Conservation (phyloP, 2,888 invertebrate species). For the Pseudoips prasinana region DNA sequence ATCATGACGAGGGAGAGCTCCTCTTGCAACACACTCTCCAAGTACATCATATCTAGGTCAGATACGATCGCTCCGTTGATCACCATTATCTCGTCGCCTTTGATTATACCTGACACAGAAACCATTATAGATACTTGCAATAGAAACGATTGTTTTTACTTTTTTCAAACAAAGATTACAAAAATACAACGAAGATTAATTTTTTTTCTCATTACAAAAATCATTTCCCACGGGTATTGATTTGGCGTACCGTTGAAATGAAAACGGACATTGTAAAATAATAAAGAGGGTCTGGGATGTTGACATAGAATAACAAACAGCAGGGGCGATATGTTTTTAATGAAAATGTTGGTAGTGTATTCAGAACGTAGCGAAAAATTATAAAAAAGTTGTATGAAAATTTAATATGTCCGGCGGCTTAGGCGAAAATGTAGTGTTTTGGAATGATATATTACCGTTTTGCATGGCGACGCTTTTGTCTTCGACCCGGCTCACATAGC, state of each 20-base stretch:
- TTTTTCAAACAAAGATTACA: constrained; percentile 34
- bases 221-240: constrained; percentile 17
- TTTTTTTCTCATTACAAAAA: constrained; percentile 10
- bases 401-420: constrained; percentile 6
- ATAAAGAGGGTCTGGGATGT: too few species aligned
- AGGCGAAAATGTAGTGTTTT: constrained; percentile 7
- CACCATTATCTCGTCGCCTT: constrained; percentile 99
- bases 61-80: constrained; percentile 99
- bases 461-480: constrained; percentile 98
- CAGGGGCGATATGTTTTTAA: too few species aligned
- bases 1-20: constrained; percentile 97
- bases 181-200: constrained; percentile 33
- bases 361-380: too few species aligned
- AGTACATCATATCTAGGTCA: constrained; percentile 99
- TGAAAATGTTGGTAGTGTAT: too few species aligned
- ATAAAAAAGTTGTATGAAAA: too few species aligned
- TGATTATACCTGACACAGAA: constrained; percentile 91
- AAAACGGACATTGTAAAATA: constrained; percentile 9
- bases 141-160: constrained; percentile 48
- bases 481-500: constrained; percentile 97
- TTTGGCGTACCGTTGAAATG: constrained; percentile 8
- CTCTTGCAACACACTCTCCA: constrained; percentile 97
- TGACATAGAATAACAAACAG: too few species aligned
- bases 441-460: constrained; percentile 86
- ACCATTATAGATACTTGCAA: constrained; percentile 47